phyloP scores from a whole-genome alignment of 1,140 invertebrate species.

The Plutomurus gul region DNA sequence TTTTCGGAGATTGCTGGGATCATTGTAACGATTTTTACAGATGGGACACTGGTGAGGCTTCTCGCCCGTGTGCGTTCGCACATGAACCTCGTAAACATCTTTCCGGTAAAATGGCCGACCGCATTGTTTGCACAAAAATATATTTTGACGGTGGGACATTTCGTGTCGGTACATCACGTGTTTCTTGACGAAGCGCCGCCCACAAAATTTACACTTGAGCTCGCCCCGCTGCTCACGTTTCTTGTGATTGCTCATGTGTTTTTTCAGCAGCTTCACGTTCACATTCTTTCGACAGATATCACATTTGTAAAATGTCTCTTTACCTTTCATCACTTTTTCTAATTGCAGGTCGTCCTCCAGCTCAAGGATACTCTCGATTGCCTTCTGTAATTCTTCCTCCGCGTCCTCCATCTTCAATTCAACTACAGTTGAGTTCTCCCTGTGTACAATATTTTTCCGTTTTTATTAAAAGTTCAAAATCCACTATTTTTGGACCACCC shows the following conservation, averaged over 20 bases:
- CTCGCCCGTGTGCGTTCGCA: constrained; percentile 76
- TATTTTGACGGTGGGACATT: neutral
- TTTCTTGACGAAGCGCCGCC: neutral
- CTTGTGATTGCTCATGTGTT: neutral
- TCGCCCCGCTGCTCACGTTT: neutral
- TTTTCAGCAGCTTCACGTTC: neutral
- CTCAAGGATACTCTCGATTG: neutral
- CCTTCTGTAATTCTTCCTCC: neutral
- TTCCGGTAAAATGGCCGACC: neutral
- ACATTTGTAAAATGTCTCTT: constrained; percentile 3
- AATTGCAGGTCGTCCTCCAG: neutral
- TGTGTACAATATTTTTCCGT: too few species aligned
- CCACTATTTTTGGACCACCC: too few species aligned
- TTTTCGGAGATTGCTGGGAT: neutral
- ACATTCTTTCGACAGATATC: constrained; percentile 6
- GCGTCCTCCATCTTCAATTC: neutral
- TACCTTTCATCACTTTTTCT: neutral
- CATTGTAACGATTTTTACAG: constrained; percentile 17
- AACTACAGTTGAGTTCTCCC: neutral
- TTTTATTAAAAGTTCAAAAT: too few species aligned
- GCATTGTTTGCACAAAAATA: neutral
- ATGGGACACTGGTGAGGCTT: constrained; percentile 62
- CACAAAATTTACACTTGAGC: constrained; percentile 7
- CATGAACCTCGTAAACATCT: constrained; percentile 66
- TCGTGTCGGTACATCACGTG: neutral